These are phyloP conservation scores for Agrochola litura DNA, from an alignment of 2,888 invertebrate genomes.

Conservation along the genomic window DNA sequence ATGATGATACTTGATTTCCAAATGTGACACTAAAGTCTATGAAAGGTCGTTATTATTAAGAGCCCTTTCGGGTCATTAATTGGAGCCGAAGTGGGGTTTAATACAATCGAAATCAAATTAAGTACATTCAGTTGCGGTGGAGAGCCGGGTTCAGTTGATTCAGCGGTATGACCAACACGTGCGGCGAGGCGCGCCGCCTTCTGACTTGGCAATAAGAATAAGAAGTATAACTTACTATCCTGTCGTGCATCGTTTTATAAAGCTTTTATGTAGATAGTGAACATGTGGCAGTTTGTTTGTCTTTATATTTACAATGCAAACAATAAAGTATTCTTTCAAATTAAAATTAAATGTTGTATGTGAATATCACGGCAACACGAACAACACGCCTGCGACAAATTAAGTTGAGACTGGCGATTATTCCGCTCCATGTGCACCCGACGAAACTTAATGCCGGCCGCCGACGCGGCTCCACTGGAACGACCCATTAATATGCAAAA, in stretches of 20 bases:
- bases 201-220: constrained; percentile 80
- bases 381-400: constrained; percentile 71
- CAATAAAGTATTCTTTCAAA: constrained; percentile 6
- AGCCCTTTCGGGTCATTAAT: constrained; percentile 85
- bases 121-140: constrained; percentile 87
- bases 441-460: constrained; percentile 75
- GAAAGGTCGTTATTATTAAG: constrained; percentile 73
- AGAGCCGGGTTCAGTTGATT: constrained; percentile 85
- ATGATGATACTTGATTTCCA: constrained; percentile 35
- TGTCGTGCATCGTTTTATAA: constrained; percentile 27
- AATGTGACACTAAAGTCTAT: constrained; percentile 57
- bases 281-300: constrained; percentile 7
- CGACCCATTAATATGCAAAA: constrained; percentile 83
- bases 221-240: constrained; percentile 67
- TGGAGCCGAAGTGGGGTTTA: constrained; percentile 84
- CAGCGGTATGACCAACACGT: constrained; percentile 84
- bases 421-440: constrained; percentile 75
- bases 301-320: not conserved
- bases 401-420: constrained; percentile 78
- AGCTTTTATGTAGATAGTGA: constrained; percentile 7
- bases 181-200: constrained; percentile 73
- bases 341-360: constrained; percentile 18
- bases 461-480: constrained; percentile 70
- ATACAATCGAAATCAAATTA: constrained; percentile 90
- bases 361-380: constrained; percentile 40